Base-by-base conservation (phyloP, 2,797 vertebrate genomes). In the Scleropages formosus region DNA sequence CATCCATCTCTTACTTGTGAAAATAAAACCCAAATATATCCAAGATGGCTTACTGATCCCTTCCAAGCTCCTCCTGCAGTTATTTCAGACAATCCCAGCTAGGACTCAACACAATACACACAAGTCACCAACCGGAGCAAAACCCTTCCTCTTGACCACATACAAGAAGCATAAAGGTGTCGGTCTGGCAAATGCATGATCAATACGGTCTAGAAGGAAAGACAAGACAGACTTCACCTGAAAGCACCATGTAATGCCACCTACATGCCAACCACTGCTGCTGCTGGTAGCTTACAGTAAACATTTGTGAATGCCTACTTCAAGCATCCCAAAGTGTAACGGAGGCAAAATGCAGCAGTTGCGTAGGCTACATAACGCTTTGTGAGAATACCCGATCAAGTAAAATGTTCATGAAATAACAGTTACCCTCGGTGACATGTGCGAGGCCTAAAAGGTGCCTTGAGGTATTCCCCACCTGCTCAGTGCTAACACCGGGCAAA, bases 1-100 rank as follows among this genome's bases (percentile, higher is more conserved):
- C 56, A 15, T 49, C 46, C 8, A n/a, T 7, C 2, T 71, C 46
- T 63, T 60, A 56, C 15, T 53, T n/a, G 60, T 44, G 31, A 18
- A 51, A 51, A 63, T 47, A 9, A 73, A 26, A 16, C 9, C 44
- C 15, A 4, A 47, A 70, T 71, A 56, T 26, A 39, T 47, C 60
- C 1, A 71, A 72, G 75, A 77, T 27, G 60, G 53, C 74, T 62
- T 7, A 75, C 77, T 78, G 80, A 62, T 27, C 68, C 63, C 79
- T 71, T 65, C 44, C 70, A 76, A 73, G 8, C 66, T 66, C 47
- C 15, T 22, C 59, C 7, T 62, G 63, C 26, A 31, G 49, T 12
- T 58, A 18, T 27, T 44, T 6, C 73, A 39, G 31, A 39, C 6
- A n/a, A n/a, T n/a, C n/a, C n/a, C n/a, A n/a, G n/a, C n/a, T n/a